Conservation (phyloP, 2,888 invertebrate species). For the Scaptomyza cyrtandrae region DNA sequence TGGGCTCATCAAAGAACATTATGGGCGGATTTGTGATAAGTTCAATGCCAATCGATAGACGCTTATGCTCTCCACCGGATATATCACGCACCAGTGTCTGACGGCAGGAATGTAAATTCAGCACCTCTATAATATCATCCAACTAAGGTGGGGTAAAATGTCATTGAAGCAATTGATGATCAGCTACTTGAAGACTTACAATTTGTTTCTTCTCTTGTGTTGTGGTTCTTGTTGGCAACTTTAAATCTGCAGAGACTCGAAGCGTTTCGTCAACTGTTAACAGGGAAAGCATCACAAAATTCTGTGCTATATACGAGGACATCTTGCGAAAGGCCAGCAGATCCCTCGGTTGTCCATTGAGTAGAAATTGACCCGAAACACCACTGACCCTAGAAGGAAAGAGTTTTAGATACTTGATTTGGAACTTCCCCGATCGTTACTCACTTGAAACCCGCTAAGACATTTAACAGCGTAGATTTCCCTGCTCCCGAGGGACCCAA, state of each 20-base stretch:
- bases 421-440: slow-evolving; percentile 4
- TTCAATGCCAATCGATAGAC: slow-evolving; percentile 95
- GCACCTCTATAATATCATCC: slow-evolving; percentile 90
- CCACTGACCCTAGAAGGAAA: slow-evolving; percentile 65
- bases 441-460: slow-evolving; percentile 90
- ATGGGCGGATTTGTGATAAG: slow-evolving; percentile 95
- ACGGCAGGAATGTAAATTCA: slow-evolving; percentile 88
- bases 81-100: slow-evolving; percentile 89
- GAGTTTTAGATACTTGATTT: accelerated
- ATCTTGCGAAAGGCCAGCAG: slow-evolving; percentile 87
- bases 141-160: slow-evolving; percentile 86
- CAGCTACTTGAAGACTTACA: slow-evolving; percentile 85
- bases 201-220: slow-evolving; percentile 87
- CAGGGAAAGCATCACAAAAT: slow-evolving; percentile 91
- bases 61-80: slow-evolving; percentile 95
- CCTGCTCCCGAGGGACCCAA: slow-evolving; percentile 91
- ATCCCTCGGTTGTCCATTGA: slow-evolving; percentile 89
- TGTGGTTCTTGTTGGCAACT: slow-evolving; percentile 88
- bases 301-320: slow-evolving; percentile 93
- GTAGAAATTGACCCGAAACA: slow-evolving; percentile 88
- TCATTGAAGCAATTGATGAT: neutral
- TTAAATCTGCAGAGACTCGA: slow-evolving; percentile 92
- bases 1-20: slow-evolving; percentile 97
- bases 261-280: slow-evolving; percentile 94
- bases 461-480: slow-evolving; percentile 90